Base-by-base conservation (phyloP, 2,113 vertebrate genomes). In the Hystrix cristata region DNA sequence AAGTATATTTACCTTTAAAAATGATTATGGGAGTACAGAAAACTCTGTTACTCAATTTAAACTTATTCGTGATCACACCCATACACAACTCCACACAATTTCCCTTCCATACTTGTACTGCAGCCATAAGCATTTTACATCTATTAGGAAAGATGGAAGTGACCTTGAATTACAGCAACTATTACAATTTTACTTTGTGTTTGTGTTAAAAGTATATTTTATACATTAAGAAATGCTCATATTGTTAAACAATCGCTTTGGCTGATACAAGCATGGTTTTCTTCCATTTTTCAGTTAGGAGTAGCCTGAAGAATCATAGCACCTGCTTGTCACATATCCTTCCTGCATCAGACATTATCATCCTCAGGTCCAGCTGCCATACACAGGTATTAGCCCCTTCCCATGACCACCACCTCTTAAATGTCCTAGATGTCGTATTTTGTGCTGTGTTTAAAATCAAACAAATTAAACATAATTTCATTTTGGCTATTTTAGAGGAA, bases 191-290 rank as follows among this genome's bases (percentile, higher is more conserved):
- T 92, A 87, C 64, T 88, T 69, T 88, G 48, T 86, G 59, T 76
- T 89, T 89, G 55, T 62, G 90, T 86, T 89, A 91, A 93, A 82
- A 86, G 62, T 85, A 91, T 78, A 78, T 94, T 85, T 91, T 93
- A 85, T 51, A 84, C 67, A 83, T 96, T 88, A 88, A 96, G 96
- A 48, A 78, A 92, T 64, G 59, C 59, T 38, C 95, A 48, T 71
- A 87, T 69, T 83, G 46, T 81, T 84, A 95, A 97, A 51, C 2
- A 38, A 67, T 88, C 82, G 27, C 27, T 90, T 78, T 84, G 38
- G 69, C 43, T 15, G 55, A 23, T 43, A 78, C 60, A 86, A 38
- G 80, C n/a, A 64, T 72, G 12, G 3, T 62, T 80, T 62, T 64
- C n/a, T 69, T 81, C 34, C 7, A 34, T 38, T 69, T 92, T 74